Percentiles rank a stretch among this genome's conserved stretches.
phyloP scores from a whole-genome alignment of 2,888 invertebrate species.

The Chrysina gloriosa region DNA sequence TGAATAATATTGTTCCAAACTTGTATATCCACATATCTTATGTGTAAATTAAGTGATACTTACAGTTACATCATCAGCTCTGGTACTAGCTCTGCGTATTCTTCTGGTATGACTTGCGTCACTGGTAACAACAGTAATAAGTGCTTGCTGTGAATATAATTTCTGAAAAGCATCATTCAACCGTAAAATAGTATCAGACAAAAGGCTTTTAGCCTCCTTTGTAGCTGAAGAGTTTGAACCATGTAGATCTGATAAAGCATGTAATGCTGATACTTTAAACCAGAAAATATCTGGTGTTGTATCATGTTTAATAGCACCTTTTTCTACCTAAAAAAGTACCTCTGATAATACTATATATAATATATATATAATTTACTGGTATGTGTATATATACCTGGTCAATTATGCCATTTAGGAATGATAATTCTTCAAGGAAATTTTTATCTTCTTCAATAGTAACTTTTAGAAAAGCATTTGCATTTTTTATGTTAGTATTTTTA shows the following conservation, averaged over 20 bases:
- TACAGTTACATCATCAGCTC: slow-evolving; percentile 39
- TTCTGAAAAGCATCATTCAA: slow-evolving; percentile 69
- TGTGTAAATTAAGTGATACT: slow-evolving; percentile 7
- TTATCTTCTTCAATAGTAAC: slow-evolving; percentile 70
- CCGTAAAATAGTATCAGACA: slow-evolving; percentile 69
- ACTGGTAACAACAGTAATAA: slow-evolving; percentile 74
- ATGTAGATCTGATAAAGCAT: slow-evolving; percentile 73
- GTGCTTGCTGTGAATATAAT: slow-evolving; percentile 70
- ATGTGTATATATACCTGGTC: slow-evolving; percentile 63
- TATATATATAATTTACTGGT: too few relatives aligned
- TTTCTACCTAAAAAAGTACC: slow-evolving; percentile 63
- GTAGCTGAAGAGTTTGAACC: slow-evolving; percentile 74
- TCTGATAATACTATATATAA: too few relatives aligned
- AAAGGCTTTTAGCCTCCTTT: slow-evolving; percentile 73
- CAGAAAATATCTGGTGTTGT: slow-evolving; percentile 74
- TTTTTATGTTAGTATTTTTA: slow-evolving; percentile 56
- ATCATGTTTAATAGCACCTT: slow-evolving; percentile 67
- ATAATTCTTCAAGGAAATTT: slow-evolving; percentile 73
- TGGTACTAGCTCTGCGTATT: slow-evolving; percentile 54
- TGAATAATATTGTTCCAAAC: too few relatives aligned
- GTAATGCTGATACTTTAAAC: slow-evolving; percentile 71
- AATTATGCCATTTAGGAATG: slow-evolving; percentile 70
- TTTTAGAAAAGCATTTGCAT: slow-evolving; percentile 55
- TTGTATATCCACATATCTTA: neutral
- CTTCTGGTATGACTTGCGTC: slow-evolving; percentile 75